Conservation (phyloP, 53 echinoderm and acorn worm species). For the Apostichopus leukothele region DNA sequence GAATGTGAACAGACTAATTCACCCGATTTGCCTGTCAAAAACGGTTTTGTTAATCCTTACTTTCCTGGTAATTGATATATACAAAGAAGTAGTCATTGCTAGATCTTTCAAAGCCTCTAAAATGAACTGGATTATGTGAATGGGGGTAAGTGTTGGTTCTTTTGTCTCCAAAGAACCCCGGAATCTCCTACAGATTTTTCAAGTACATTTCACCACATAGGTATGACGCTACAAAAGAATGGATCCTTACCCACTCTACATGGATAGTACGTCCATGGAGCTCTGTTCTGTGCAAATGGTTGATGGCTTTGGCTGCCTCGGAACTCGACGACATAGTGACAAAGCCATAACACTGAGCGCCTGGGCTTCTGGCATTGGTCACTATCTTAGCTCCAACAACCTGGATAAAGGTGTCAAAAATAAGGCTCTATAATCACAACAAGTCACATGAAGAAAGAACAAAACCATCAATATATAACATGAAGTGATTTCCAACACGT, state of each 20-base stretch:
- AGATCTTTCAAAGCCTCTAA: too few species aligned
- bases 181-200: too few species aligned
- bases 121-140: too few species aligned
- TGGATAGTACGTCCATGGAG: slow-evolving; percentile 92
- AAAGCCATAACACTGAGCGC: slow-evolving; percentile 96
- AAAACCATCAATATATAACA: neutral
- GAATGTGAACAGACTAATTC: too few species aligned
- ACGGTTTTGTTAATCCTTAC: too few species aligned
- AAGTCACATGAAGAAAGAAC: too few species aligned
- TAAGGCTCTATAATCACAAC: too few species aligned
- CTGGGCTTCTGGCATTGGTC: slow-evolving; percentile 95
- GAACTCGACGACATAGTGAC: slow-evolving; percentile 98
- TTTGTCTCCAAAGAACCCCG: too few species aligned
- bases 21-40: too few species aligned
- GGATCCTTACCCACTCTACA: slow-evolving; percentile 90
- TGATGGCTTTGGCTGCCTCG: slow-evolving; percentile 92
- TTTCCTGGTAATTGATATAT: too few species aligned
- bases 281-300: slow-evolving; percentile 98
- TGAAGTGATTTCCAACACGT: neutral
- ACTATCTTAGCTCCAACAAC: slow-evolving; percentile 98
- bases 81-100: too few species aligned
- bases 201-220: neutral
- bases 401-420: slow-evolving; percentile 32
- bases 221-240: neutral
- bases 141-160: too few species aligned